Conservation (phyloP, 2,888 invertebrate species). For the Chrysina gloriosa region DNA sequence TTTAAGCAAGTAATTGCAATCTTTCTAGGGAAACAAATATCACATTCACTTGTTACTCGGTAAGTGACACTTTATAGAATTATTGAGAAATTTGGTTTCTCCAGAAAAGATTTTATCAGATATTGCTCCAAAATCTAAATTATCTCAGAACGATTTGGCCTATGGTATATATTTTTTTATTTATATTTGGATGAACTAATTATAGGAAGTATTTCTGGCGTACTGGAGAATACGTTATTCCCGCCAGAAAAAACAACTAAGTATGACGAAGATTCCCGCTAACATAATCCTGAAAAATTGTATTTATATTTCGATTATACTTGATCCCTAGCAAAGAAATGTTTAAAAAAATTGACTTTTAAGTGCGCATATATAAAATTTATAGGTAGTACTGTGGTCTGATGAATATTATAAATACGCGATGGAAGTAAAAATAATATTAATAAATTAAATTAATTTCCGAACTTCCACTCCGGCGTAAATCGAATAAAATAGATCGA, state of each 20-base stretch:
- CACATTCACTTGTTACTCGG: too few species aligned
- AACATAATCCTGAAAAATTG: not conserved
- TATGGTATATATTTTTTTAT: too few species aligned
- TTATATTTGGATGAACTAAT: conserved; percentile 22
- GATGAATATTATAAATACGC: not conserved
- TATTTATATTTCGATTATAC: not conserved
- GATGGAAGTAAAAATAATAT: not conserved
- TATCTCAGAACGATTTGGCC: too few species aligned
- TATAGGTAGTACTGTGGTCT: not conserved
- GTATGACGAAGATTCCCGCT: not conserved
- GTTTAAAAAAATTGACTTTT: not conserved
- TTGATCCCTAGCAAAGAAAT: not conserved
- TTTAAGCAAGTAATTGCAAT: too few species aligned
- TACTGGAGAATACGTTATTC: not conserved
- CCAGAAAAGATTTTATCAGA: too few species aligned
- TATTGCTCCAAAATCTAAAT: too few species aligned
- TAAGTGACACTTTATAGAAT: too few species aligned
- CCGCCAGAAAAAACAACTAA: not conserved
- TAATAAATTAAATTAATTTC: too few species aligned
- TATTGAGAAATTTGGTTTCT: too few species aligned
- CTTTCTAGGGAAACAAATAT: too few species aligned
- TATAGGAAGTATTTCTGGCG: conserved; percentile 2
- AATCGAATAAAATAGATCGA: too few species aligned
- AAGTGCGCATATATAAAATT: not conserved
- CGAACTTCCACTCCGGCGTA: too few species aligned